Conservation (phyloP, 2,888 invertebrate species). For the Lasioglossum lativentre region DNA sequence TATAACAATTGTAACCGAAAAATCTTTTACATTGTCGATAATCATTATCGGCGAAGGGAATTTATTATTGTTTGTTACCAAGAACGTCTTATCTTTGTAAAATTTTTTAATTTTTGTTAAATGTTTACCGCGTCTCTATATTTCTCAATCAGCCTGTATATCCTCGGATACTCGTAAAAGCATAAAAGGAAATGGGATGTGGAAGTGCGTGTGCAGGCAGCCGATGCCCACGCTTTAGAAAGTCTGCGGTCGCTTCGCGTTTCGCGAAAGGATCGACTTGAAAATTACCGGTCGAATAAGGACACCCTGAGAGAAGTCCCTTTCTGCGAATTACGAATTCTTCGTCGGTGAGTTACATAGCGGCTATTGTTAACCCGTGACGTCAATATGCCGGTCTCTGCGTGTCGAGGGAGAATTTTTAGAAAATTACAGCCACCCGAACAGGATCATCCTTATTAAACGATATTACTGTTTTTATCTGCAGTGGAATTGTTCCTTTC, state of each 20-base stretch:
- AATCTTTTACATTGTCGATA: background rate
- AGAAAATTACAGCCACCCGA: background rate
- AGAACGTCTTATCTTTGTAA: background rate
- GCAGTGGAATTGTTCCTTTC: background rate
- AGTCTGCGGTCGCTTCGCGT: slow-evolving; percentile 53
- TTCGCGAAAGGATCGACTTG: slow-evolving; percentile 59
- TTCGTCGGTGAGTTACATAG: slow-evolving; percentile 39
- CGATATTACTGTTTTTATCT: background rate
- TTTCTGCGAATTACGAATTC: slow-evolving; percentile 59
- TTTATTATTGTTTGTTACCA: background rate
- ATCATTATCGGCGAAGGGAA: background rate
- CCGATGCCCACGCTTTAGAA: slow-evolving; percentile 69
- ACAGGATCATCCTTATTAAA: background rate
- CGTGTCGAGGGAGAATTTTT: background rate
- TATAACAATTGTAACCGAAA: background rate
- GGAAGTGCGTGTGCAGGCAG: slow-evolving; percentile 46
- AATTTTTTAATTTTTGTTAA: too few species aligned
- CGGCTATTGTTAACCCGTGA: slow-evolving; percentile 52
- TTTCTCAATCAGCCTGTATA: slow-evolving; percentile 9
- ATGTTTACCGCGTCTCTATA: background rate
- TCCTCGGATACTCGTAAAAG: slow-evolving; percentile 26
- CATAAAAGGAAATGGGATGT: slow-evolving; percentile 58
- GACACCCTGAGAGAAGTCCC: slow-evolving; percentile 33
- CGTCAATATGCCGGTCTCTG: slow-evolving; percentile 14
- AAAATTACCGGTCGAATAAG: slow-evolving; percentile 47